These are phyloP conservation scores for Lypha dubia DNA, from an alignment of 2,888 invertebrate genomes.

Conservation along the genomic window DNA sequence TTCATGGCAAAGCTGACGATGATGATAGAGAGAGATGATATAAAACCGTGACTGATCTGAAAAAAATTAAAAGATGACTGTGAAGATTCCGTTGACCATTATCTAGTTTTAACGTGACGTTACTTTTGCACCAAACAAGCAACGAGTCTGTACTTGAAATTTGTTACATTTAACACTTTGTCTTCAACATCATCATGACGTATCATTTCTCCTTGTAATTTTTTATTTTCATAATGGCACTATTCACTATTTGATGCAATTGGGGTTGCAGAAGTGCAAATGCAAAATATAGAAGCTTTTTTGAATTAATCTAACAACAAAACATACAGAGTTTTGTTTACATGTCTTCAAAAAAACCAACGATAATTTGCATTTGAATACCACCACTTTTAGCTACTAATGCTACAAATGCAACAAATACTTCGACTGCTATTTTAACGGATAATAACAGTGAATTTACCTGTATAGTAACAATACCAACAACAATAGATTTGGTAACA, in stretches of 20 bases:
- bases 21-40: conserved; percentile 31
- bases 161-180: conserved; percentile 29
- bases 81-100: background rate
- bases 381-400: background rate
- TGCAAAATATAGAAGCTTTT: too few species aligned
- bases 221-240: too few species aligned
- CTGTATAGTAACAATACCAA: conserved; percentile 5
- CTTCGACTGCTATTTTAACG: conserved; percentile 29
- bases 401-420: background rate
- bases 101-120: background rate
- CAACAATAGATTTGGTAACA: conserved; percentile 6
- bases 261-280: too few species aligned
- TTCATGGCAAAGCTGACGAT: conserved; percentile 26
- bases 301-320: too few species aligned
- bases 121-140: background rate
- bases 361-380: too few species aligned
- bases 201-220: background rate
- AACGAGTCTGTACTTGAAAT: too few species aligned
- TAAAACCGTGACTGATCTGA: conserved; percentile 23
- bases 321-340: too few species aligned
- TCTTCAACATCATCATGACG: background rate
- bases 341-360: too few species aligned
- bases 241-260: too few species aligned
- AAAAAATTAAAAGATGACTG: conserved; percentile 17
- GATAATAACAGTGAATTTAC: conserved; percentile 47